phyloP scores from a whole-genome alignment of 2,113 vertebrate species.

The Nannobrachium achirus region DNA sequence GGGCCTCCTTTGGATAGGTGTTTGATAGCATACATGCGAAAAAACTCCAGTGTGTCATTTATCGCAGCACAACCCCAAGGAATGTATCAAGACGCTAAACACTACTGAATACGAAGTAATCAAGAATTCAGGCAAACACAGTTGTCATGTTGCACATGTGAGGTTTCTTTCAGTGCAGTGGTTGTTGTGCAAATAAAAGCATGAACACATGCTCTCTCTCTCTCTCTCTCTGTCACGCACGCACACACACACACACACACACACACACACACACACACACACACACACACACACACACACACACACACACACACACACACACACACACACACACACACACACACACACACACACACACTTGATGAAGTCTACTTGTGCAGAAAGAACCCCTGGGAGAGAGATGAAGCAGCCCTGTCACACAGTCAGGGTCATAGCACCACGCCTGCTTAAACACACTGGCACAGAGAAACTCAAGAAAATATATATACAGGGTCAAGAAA shows the following conservation, averaged over 20 bases:
- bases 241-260: slow-evolving; percentile 25
- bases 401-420: slow-evolving; percentile 52
- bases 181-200: too few species aligned
- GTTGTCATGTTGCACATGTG: too few species aligned
- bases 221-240: too few species aligned
- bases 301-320: background rate
- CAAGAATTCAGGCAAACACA: too few species aligned
- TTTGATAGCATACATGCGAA: too few species aligned
- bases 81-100: too few species aligned
- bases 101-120: too few species aligned
- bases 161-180: too few species aligned
- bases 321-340: slow-evolving; percentile 13
- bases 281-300: slow-evolving; percentile 7
- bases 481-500: background rate
- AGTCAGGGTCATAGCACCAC: slow-evolving; percentile 48
- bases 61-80: too few species aligned
- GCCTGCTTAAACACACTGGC: slow-evolving; percentile 20
- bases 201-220: too few species aligned
- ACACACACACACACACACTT: background rate
- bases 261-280: background rate
- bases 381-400: slow-evolving; percentile 32
- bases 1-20: too few species aligned
- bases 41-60: too few species aligned
- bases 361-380: slow-evolving; percentile 8
- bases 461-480: slow-evolving; percentile 3